Conservation (phyloP, 2,888 invertebrate genomes). For the Ligdia adustata region DNA sequence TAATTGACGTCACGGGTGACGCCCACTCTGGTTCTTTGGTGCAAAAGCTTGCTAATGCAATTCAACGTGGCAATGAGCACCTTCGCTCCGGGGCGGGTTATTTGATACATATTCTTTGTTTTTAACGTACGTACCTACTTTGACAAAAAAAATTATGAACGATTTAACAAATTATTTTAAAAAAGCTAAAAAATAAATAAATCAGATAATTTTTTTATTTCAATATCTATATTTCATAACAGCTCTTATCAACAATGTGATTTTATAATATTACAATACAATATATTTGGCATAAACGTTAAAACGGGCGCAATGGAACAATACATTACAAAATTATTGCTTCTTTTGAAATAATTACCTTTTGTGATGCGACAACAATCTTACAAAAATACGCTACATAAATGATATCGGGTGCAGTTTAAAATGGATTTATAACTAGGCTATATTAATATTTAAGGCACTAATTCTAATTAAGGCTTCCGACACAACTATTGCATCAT, state of each 20-base stretch:
- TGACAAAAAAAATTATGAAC: no score
- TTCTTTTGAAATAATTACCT: conserved; percentile 4
- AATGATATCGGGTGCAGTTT: conserved; percentile 32
- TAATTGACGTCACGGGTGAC: no score
- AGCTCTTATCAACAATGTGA: conserved; percentile 80
- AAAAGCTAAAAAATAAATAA: no score
- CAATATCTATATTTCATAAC: conserved; percentile 79
- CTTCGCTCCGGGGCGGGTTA: no score
- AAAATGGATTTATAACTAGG: conserved; percentile 35
- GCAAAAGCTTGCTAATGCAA: no score
- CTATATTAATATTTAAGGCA: conserved; percentile 59
- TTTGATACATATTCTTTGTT: no score
- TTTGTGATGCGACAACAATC: conserved; percentile 62
- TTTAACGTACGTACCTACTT: no score
- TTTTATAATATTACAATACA: conserved; percentile 69
- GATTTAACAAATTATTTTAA: no score
- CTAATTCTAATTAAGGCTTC: conserved; percentile 67
- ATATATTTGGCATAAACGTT: conserved; percentile 83
- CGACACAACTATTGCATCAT: conserved; percentile 15
- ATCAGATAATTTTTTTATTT: conserved; percentile 42
- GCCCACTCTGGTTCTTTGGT: no score
- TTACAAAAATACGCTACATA: conserved; percentile 25
- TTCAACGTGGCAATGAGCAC: no score
- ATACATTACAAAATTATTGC: conserved; percentile 50
- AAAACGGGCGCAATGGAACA: conserved; percentile 64